Conservation (phyloP, 2,113 vertebrate species). For the Acanthisitta chloris region DNA sequence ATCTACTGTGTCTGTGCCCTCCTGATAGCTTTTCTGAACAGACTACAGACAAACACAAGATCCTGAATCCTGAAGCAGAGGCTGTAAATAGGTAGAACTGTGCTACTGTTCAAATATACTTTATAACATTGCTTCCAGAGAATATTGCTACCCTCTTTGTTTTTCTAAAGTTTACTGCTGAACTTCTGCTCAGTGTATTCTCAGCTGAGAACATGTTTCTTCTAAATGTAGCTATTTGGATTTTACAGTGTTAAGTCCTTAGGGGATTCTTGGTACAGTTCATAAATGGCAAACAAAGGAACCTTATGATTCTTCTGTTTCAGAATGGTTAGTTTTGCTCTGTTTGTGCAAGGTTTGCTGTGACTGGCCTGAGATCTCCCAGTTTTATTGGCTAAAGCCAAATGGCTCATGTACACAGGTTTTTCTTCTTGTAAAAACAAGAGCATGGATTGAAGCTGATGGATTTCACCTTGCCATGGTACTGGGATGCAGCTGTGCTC, state of each 20-base stretch:
- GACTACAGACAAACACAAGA: neutral
- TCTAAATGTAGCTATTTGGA: neutral
- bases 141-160: neutral
- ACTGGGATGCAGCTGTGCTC: neutral
- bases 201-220: neutral
- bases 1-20: neutral
- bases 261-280: neutral
- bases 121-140: neutral
- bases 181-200: neutral
- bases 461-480: neutral
- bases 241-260: neutral
- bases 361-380: neutral
- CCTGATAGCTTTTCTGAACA: neutral
- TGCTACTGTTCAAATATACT: neutral
- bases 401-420: neutral
- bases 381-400: neutral
- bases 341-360: neutral
- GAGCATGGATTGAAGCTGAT: neutral
- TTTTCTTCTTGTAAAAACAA: neutral
- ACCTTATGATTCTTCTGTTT: neutral
- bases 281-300: neutral
- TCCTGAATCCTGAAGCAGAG: neutral
- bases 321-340: neutral
- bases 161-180: neutral
- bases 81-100: neutral